These are phyloP conservation scores for Acrossocheilus wenchowensis DNA, from an alignment of 2,797 vertebrate genomes.

Conservation along the genomic window DNA sequence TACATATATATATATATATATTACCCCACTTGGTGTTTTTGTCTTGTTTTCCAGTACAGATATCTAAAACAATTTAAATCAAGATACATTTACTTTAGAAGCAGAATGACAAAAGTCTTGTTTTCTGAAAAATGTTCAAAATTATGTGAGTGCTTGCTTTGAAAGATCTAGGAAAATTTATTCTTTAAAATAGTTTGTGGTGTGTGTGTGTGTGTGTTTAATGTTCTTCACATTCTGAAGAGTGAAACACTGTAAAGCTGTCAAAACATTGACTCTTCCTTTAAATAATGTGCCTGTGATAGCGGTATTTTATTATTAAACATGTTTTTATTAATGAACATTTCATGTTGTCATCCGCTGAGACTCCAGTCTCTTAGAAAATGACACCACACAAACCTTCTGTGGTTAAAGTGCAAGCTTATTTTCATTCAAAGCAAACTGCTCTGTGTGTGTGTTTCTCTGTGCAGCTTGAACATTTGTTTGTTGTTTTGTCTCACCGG, in stretches of 20 bases:
- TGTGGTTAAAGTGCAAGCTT: slow-evolving; percentile 4
- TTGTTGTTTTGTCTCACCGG: slow-evolving; percentile 50
- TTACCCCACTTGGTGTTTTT: no score
- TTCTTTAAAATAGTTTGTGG: not conserved
- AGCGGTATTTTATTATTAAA: not conserved
- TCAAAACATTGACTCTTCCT: not conserved
- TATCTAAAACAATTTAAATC: no score
- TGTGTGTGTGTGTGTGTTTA: not conserved
- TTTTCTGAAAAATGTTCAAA: no score
- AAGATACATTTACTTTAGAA: no score
- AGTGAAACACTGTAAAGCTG: not conserved
- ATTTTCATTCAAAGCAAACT: not conserved
- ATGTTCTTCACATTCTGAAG: not conserved
- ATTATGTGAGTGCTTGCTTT: no score
- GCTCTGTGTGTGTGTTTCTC: not conserved
- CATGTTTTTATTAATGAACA: slow-evolving; percentile 19
- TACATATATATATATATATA: no score
- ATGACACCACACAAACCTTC: not conserved
- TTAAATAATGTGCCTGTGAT: not conserved
- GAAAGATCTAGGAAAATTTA: not conserved
- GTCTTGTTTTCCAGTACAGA: no score
- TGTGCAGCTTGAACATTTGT: slow-evolving; percentile 33
- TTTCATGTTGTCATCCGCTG: not conserved
- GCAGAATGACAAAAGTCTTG: no score
- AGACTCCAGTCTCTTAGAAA: not conserved